Conservation (phyloP, 2,113 vertebrate species). For the Tursiops truncatus region DNA sequence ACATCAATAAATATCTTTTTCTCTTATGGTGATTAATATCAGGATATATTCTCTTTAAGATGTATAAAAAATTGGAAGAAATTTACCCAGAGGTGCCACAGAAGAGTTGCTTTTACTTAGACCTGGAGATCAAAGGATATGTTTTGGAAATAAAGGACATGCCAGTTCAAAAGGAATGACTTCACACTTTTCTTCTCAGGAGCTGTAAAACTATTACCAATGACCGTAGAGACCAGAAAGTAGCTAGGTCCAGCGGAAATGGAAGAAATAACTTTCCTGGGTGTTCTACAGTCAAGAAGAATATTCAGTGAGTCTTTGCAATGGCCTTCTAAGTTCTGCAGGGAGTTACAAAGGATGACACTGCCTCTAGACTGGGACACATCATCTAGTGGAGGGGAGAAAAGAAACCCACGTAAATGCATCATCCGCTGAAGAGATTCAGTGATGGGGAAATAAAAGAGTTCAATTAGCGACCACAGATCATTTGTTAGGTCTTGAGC, state of each 20-base stretch:
- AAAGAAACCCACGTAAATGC: neutral
- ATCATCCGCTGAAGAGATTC: neutral
- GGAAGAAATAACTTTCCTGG: neutral
- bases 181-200: neutral
- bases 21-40: no score
- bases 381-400: neutral
- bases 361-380: neutral
- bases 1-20: no score
- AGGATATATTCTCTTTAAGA: no score
- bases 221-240: neutral
- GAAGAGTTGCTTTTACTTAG: neutral
- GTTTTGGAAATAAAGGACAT: neutral
- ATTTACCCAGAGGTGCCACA: neutral
- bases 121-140: neutral
- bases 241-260: neutral
- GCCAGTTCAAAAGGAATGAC: neutral
- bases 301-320: neutral
- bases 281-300: neutral
- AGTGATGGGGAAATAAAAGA: neutral
- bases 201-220: neutral
- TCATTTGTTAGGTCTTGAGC: constrained; percentile 50
- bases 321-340: neutral
- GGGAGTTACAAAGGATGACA: neutral
- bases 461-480: constrained; percentile 38
- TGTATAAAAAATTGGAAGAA: neutral